phyloP scores from a whole-genome alignment of 2,888 invertebrate species.

The Erannis defoliaria region DNA sequence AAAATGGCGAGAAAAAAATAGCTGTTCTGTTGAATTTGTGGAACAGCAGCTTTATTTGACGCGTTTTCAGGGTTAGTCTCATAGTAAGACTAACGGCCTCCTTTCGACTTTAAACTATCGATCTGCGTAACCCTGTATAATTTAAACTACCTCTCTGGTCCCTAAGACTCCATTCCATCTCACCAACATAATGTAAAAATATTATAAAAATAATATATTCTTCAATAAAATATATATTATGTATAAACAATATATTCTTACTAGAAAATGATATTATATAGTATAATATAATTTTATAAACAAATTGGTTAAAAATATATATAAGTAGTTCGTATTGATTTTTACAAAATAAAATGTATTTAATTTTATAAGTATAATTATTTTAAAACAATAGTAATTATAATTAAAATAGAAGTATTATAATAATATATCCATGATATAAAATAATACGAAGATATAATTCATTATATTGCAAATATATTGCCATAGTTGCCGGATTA shows the following conservation, averaged over 20 bases:
- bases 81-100: no score
- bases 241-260: conserved; percentile 9
- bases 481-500: not conserved
- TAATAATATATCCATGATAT: not conserved
- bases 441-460: not conserved
- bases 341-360: not conserved
- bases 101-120: no score
- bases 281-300: not conserved
- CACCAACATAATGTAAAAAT: conserved; percentile 64
- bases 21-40: no score
- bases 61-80: no score
- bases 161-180: conserved; percentile 59
- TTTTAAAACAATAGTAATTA: not conserved
- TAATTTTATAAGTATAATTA: not conserved
- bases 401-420: no score
- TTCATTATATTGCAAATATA: conserved; percentile 4
- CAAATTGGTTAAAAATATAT: not conserved
- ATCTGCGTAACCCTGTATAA: no score
- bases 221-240: conserved; percentile 13
- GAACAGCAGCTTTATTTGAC: no score
- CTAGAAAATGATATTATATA: not conserved
- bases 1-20: no score
- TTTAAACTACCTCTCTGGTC: conserved; percentile 72
- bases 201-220: conserved; percentile 47
- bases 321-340: conserved; percentile 6